phyloP scores from a whole-genome alignment of 2,888 invertebrate genomes.

The Melieria omissa region DNA sequence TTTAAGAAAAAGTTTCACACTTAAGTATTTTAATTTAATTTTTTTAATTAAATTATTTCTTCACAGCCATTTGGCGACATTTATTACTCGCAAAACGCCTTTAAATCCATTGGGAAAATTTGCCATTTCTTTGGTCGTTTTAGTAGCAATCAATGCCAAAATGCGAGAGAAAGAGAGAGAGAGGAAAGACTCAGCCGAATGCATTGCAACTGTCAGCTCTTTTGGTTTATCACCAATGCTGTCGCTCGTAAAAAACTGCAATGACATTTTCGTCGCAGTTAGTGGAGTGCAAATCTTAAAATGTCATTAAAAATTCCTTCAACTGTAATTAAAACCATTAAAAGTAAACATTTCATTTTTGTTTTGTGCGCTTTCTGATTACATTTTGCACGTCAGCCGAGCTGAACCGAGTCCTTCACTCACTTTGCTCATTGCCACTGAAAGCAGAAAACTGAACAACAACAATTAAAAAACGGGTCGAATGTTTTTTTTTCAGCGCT shows the following conservation, averaged over 20 bases:
- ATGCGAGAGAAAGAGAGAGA: no score
- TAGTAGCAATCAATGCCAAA: no score
- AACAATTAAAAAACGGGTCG: slow-evolving; percentile 4
- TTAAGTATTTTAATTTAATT: no score
- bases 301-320: slow-evolving; percentile 44
- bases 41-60: no score
- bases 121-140: no score
- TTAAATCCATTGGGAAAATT: slow-evolving; percentile 2
- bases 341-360: slow-evolving; percentile 43
- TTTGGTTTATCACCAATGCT: no score
- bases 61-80: no score
- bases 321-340: slow-evolving; percentile 47
- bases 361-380: slow-evolving; percentile 23
- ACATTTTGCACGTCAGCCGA: slow-evolving; percentile 5
- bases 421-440: neutral
- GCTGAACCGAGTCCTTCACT: neutral
- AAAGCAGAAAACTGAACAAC: slow-evolving; percentile 17
- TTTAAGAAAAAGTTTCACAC: no score
- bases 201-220: no score
- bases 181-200: no score
- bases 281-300: slow-evolving; percentile 41
- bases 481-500: neutral
- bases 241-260: neutral
- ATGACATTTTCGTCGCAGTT: slow-evolving; percentile 6
- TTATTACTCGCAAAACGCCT: slow-evolving; percentile 8